Base-by-base conservation (phyloP, 2,888 invertebrate genomes). In the Ormyrus labotus region DNA sequence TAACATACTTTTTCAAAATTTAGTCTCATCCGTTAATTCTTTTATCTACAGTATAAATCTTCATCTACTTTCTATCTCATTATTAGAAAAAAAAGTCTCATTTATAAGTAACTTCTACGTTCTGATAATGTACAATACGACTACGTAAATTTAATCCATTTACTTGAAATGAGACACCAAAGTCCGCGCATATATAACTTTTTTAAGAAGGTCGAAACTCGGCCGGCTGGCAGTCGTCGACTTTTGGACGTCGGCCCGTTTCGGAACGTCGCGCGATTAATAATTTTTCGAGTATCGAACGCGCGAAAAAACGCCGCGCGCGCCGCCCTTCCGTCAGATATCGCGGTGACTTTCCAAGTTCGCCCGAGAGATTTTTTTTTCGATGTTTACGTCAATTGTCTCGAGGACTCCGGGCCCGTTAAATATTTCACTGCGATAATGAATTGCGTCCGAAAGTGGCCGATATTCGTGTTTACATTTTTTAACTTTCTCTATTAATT, bases 71-170 rank as follows among this genome's bases (percentile, higher is more conserved):
- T 69, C 67, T 60, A 60, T 77, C 8, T 73, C n/a, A 55, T n/a
- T 55, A 55, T 4, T 72, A 63, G 8, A 47, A 45, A 55, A 47
- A 47, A 55, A 64, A 55, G 51, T 74, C 9, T 65, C 51, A 47
- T 10, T 57, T 10, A 55, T 6, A 61, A 11, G 9, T 34, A 34
- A 58, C 13, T 58, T 53, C 47, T 13, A n/a, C 8, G 10, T 5
- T 55, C n/a, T 34, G 67, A 60, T 47, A 55, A n/a, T 63, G 47
- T 57, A 60, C 4, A 34, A 34, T 34, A 34, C 61, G 68, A 67
- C 71, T 78, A 78, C 78, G 50, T 78, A 72, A 78, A 78, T 78
- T 78, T 61, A n/a, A 69, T 79, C 55, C 63, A 73, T 79, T 63
- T 69, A 73, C 68, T 48, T 2, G n/a, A 64, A 50, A 6, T 11